These are phyloP conservation scores for Amphilophus citrinellus DNA, from an alignment of 2,113 vertebrate species.

Conservation along the genomic window DNA sequence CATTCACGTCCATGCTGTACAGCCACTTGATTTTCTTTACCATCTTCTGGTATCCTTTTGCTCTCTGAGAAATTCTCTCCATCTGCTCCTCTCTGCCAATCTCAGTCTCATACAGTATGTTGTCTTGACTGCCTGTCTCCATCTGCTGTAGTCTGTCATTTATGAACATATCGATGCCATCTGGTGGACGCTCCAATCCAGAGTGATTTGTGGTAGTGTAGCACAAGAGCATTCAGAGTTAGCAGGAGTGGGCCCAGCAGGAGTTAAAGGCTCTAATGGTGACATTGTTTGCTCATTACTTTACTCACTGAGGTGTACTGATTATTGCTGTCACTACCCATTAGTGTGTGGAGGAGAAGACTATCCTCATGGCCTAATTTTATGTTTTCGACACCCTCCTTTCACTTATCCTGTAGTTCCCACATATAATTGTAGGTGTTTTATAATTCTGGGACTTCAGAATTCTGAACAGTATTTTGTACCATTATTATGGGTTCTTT, in stretches of 20 bases:
- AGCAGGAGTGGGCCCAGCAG: conserved; percentile 18
- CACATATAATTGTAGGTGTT: background rate
- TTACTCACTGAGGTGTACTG: conserved; percentile 7
- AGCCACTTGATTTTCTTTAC: conserved; percentile 27
- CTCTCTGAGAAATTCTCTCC: conserved; percentile 35
- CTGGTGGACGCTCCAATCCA: conserved; percentile 55
- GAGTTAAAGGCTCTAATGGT: conserved; percentile 34
- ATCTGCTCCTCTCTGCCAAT: conserved; percentile 56
- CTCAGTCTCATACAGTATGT: conserved; percentile 53
- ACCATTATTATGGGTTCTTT: background rate
- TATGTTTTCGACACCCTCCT: background rate
- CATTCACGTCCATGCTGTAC: background rate
- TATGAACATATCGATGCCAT: conserved; percentile 69
- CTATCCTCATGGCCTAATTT: background rate
- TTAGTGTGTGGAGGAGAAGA: background rate
- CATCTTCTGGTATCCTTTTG: conserved; percentile 1
- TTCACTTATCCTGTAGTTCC: background rate
- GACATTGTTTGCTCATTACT: conserved; percentile 38
- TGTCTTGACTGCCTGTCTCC: conserved; percentile 31
- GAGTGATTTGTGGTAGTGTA: conserved; percentile 44
- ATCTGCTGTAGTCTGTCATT: conserved; percentile 59
- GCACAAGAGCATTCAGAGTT: conserved; percentile 28
- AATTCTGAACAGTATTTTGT: background rate
- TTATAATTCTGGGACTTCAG: background rate
- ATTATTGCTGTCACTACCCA: background rate